Evolutionary conservation across 2,113 vertebrate species (phyloP).

Genomic region (Indicator maculatus): DNA sequence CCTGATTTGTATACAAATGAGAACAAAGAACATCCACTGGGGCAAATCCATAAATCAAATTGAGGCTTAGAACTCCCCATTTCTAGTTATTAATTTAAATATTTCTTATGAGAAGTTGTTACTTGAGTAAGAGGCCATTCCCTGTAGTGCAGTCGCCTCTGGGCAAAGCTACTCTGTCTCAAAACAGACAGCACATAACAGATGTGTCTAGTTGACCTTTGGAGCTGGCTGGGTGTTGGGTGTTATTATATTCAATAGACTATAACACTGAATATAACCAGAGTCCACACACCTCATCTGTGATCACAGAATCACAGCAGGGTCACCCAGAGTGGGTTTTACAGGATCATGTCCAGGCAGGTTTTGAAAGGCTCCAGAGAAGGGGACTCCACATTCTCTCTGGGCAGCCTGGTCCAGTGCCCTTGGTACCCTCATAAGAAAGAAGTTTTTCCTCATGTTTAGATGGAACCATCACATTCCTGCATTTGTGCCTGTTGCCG

Average conservation of each 20-base stretch:
- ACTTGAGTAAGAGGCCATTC: neutral
- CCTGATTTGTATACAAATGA: neutral
- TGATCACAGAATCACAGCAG: too few species aligned
- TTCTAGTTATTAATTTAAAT: neutral
- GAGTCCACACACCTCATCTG: neutral
- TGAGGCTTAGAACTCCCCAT: neutral
- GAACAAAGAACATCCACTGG: neutral
- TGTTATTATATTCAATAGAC: neutral
- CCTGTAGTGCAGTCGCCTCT: neutral
- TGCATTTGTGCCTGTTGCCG: too few species aligned
- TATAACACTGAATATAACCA: rapidly evolving
- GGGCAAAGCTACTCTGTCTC: rapidly evolving
- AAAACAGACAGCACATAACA: neutral
- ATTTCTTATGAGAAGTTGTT: neutral
- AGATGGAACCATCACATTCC: too few species aligned
- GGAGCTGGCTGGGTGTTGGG: neutral
- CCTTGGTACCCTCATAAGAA: too few species aligned
- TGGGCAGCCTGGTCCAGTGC: too few species aligned
- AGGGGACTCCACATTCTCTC: too few species aligned
- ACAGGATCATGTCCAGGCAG: too few species aligned
- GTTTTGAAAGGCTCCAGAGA: too few species aligned
- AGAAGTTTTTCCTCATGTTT: too few species aligned
- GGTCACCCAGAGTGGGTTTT: too few species aligned
- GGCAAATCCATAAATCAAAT: neutral
- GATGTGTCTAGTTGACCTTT: neutral